phyloP scores from a whole-genome alignment of 2,888 invertebrate genomes.

The Vanessa cardui region DNA sequence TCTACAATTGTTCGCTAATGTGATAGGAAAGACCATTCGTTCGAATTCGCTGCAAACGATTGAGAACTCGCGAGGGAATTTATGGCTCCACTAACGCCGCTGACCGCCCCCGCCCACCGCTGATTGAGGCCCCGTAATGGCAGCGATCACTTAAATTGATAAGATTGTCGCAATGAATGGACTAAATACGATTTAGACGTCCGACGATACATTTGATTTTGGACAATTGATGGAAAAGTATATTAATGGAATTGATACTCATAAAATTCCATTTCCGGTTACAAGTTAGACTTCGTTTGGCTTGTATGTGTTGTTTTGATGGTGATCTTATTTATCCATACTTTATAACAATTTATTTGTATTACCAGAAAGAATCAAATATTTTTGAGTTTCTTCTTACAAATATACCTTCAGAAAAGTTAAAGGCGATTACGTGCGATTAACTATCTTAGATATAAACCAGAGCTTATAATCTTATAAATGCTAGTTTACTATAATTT shows the following conservation, averaged over 20 bases:
- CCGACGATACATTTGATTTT: background rate
- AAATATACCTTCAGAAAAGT: no score
- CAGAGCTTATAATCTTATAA: no score
- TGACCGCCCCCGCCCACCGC: constrained; percentile 21
- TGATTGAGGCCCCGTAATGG: constrained; percentile 8
- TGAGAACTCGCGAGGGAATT: background rate
- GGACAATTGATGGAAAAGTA: background rate
- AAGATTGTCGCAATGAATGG: constrained; percentile 13
- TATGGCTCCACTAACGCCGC: background rate
- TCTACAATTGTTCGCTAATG: constrained; percentile 37
- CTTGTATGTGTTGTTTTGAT: no score
- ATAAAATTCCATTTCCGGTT: no score
- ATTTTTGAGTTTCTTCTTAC: no score
- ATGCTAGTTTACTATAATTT: no score
- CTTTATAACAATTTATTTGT: no score
- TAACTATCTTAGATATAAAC: no score
- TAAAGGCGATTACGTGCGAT: no score
- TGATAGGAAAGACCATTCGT: constrained; percentile 29
- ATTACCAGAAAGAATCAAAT: no score
- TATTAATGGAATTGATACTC: background rate
- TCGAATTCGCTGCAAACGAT: constrained; percentile 14
- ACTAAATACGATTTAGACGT: constrained; percentile 3
- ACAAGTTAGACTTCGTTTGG: no score
- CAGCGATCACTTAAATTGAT: constrained; percentile 24
- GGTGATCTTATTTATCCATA: no score